Evolutionary conservation across 2,113 vertebrate genomes (phyloP).

Genomic region (Pterocles burchelli): DNA sequence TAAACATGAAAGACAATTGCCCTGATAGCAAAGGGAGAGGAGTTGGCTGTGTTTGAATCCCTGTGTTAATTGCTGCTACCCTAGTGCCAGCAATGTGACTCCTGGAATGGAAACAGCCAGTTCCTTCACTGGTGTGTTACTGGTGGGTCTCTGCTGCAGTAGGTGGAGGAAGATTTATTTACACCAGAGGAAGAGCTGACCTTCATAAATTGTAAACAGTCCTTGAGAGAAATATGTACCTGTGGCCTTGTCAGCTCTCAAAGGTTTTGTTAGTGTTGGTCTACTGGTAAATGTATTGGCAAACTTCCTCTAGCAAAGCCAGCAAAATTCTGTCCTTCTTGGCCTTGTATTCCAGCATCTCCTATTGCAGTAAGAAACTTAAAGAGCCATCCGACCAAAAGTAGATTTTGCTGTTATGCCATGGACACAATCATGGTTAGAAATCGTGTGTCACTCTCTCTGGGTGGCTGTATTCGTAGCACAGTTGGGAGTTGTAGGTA

Average conservation of each 20-base stretch:
- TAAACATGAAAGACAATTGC: background rate
- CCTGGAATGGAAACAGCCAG: background rate
- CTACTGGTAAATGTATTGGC: background rate
- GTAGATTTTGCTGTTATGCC: background rate
- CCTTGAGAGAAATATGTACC: constrained; percentile 23
- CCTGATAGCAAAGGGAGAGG: background rate
- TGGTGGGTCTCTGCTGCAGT: background rate
- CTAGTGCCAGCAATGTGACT: background rate
- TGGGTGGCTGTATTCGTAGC: background rate
- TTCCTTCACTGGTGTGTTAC: background rate
- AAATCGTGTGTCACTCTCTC: background rate
- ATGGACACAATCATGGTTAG: background rate
- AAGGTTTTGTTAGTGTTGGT: background rate
- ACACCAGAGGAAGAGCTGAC: constrained; percentile 30
- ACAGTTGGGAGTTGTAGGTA: background rate
- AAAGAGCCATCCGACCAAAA: background rate
- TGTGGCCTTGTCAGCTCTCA: constrained; percentile 29
- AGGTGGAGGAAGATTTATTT: constrained; percentile 14
- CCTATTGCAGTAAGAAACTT: fast-evolving
- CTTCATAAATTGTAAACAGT: constrained; percentile 39
- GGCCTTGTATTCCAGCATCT: background rate
- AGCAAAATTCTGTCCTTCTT: constrained; percentile 1
- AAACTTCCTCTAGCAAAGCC: constrained; percentile 15
- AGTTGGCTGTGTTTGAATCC: background rate
- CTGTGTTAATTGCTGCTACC: background rate